Base-by-base conservation (phyloP, 2,888 invertebrate species). In the Selenia dentaria region DNA sequence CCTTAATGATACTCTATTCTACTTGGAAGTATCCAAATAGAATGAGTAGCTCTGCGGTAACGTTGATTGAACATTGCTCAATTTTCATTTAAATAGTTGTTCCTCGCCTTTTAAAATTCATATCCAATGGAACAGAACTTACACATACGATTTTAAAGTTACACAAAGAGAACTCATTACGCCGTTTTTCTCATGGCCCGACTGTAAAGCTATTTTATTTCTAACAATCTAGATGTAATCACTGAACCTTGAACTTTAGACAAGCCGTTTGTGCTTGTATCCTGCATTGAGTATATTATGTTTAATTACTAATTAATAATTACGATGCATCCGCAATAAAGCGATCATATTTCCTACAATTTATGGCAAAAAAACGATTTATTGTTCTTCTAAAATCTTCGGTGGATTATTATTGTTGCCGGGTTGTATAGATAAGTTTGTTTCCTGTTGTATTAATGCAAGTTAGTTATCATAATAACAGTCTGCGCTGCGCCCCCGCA, bases 251-350 rank as follows among this genome's bases (percentile, higher is more conserved):
- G 57, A 57, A 52, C 54, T 54, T 53, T 48, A 47, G 6, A 28
- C 35, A 20, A 24, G 25, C 18, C 10, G 32, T 32, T 16, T 36
- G 25, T 37, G 16, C 24, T 42, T 8, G 44, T 36, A 51, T 49
- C 51, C 48, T 40, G 46, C 24, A 46, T 22, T 25, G 22, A 37
- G 27, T 2, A 22, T 38, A 10, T n/a, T n/a, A 22, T 39, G 43
- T 38, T 49, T 51, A 51, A 50, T 53, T 51, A 48, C 34, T 18
- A 33, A 45, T 57, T 51, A 47, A 28, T 51, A 47, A 47, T 49
- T 47, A 32, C 39, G 6, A 41, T 1, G 43, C 44, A 52, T 54
- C 57, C 57, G 57, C 57, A 51, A 54, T 57, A 53, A 53, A 41
- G 27, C 27, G 28, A 32, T 40, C 29, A 53, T 53, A 51, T 51